Evolutionary conservation across 2,113 vertebrate species (phyloP).

Genomic region (Phasianus colchicus): DNA sequence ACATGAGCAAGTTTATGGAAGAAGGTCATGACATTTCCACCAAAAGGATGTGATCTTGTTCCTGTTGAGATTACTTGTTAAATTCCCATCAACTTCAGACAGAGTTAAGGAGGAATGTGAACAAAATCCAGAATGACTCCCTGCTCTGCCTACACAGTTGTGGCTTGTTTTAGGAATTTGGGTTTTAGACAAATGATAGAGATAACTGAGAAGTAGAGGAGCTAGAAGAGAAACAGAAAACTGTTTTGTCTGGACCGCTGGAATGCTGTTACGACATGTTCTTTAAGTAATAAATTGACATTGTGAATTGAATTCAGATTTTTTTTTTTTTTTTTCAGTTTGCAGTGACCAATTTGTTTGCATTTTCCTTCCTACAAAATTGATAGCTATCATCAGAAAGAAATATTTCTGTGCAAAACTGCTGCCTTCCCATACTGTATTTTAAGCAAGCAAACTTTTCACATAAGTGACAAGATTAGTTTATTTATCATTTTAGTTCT

Average conservation of each 20-base stretch:
- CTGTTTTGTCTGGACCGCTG: slow-evolving; percentile 43
- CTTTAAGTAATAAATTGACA: slow-evolving; percentile 20
- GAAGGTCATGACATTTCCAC: background rate
- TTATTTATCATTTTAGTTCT: background rate
- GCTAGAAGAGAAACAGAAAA: slow-evolving; percentile 19
- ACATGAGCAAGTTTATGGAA: slow-evolving; percentile 21
- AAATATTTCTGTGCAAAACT: background rate
- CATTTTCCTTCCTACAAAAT: background rate
- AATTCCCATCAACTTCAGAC: slow-evolving; percentile 22
- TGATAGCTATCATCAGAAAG: background rate
- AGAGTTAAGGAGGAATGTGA: background rate
- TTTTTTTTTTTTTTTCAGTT: slow-evolving; percentile 31
- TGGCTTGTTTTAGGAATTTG: background rate
- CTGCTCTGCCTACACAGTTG: background rate
- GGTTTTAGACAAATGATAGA: slow-evolving; percentile 15
- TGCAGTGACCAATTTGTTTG: background rate
- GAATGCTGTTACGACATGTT: slow-evolving; percentile 1
- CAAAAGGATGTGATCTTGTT: background rate
- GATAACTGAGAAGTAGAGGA: background rate
- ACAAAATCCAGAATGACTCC: slow-evolving; percentile 23
- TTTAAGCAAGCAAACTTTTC: background rate
- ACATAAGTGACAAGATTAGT: background rate
- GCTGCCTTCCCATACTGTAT: accelerated
- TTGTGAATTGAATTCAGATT: background rate
- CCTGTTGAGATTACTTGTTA: slow-evolving; percentile 8